Percentiles rank a stretch among this genome's conserved stretches.
Evolutionary conservation across 1,140 invertebrate species (phyloP).

Genomic region (Lepidotrigona ventralis): DNA sequence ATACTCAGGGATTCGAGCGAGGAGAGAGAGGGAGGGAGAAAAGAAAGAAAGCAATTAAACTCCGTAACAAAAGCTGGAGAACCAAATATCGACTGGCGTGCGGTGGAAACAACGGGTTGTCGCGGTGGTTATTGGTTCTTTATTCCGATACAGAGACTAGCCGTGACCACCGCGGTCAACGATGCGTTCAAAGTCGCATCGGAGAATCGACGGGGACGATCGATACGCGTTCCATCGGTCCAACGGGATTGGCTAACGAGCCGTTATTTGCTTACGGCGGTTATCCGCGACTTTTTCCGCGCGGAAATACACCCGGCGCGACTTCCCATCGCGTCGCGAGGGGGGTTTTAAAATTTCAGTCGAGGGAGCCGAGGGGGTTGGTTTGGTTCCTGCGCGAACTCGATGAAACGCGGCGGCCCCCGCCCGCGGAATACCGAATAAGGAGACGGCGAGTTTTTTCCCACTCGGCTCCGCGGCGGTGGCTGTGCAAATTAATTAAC

Average conservation of each 20-base stretch:
- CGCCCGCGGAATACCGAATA: conserved; percentile 12
- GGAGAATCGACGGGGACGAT: conserved; percentile 49
- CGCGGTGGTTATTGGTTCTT: conserved; percentile 19
- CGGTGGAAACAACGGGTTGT: conserved; percentile 17
- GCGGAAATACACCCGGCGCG: not conserved
- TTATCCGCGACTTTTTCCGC: conserved; percentile 42
- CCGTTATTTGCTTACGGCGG: conserved; percentile 59
- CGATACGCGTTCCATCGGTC: conserved; percentile 43
- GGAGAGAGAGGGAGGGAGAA: not conserved
- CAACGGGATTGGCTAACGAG: conserved; percentile 62
- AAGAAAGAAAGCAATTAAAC: not conserved
- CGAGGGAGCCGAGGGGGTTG: not conserved
- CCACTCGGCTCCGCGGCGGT: conserved; percentile 5
- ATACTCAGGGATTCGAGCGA: not conserved
- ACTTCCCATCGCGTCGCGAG: conserved; percentile 31
- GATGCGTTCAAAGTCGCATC: conserved; percentile 50
- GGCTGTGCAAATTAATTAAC: conserved; percentile 45
- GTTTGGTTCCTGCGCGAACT: no score
- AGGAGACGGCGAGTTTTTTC: conserved; percentile 47
- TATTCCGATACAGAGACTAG: conserved; percentile 3
- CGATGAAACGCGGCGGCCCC: not conserved
- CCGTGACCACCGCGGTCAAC: conserved; percentile 43
- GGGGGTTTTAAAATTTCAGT: conserved; percentile 51
- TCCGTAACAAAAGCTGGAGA: not conserved
- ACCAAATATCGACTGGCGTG: not conserved